phyloP scores from a whole-genome alignment of 2,888 invertebrate genomes.

The Orthosia incerta region DNA sequence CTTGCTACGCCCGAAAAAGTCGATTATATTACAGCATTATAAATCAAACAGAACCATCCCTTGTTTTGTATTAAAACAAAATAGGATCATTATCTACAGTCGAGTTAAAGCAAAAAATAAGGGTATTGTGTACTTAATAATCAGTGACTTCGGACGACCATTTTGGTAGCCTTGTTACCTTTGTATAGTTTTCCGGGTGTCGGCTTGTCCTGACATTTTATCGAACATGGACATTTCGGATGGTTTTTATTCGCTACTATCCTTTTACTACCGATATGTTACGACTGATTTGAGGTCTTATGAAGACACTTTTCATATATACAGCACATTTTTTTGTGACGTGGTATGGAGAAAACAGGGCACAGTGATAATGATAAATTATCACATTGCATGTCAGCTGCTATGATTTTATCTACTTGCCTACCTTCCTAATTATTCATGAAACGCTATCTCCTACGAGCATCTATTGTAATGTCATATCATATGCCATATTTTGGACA shows the following conservation, averaged over 20 bases:
- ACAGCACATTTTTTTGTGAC: not conserved
- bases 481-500: not conserved
- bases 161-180: conserved; percentile 39
- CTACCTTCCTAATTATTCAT: not conserved
- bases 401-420: not conserved
- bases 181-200: conserved; percentile 22
- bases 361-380: not conserved
- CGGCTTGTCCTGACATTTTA: conserved; percentile 32
- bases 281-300: conserved; percentile 24
- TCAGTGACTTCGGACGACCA: conserved; percentile 25
- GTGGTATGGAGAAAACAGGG: not conserved
- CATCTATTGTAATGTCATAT: not conserved
- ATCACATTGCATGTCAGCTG: not conserved
- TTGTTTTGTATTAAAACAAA: conserved; percentile 22
- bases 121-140: conserved; percentile 36
- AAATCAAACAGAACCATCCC: conserved; percentile 21
- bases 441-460: not conserved
- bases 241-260: conserved; percentile 28
- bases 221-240: conserved; percentile 28
- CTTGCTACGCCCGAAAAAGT: conserved; percentile 41
- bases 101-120: conserved; percentile 16
- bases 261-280: conserved; percentile 29
- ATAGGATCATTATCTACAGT: conserved; percentile 13
- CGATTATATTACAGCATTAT: conserved; percentile 35
- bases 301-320: not conserved